These are phyloP conservation scores for Dipodomys spectabilis DNA, from an alignment of 2,113 vertebrate species.

Conservation along the genomic window DNA sequence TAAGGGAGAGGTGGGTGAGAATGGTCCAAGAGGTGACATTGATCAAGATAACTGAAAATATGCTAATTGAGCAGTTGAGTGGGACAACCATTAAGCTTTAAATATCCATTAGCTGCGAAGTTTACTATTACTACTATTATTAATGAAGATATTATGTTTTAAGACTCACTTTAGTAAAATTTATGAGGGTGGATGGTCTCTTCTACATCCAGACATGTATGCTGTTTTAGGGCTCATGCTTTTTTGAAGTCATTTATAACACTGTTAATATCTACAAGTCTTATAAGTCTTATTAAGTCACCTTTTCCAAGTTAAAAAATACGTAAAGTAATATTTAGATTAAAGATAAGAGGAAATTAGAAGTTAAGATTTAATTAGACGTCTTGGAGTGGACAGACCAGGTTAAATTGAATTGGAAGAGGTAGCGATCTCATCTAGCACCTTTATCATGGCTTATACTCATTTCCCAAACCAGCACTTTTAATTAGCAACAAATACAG, in stretches of 20 bases:
- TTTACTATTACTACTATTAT: neutral
- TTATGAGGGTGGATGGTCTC: neutral
- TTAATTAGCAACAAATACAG: conserved; percentile 72
- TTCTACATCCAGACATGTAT: neutral
- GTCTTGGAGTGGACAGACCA: conserved; percentile 51
- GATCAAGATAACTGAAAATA: too few species aligned
- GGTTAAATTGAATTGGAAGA: conserved; percentile 77
- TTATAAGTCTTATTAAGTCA: conserved; percentile 45
- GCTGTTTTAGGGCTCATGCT: neutral
- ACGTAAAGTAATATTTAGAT: conserved; percentile 72
- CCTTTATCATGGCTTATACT: conserved; percentile 75
- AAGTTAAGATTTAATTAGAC: conserved; percentile 77
- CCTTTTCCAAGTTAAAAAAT: conserved; percentile 62
- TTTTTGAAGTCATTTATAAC: conserved; percentile 25
- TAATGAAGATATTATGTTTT: neutral
- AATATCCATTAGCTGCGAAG: neutral
- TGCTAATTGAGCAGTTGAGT: neutral
- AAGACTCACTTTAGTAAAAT: neutral
- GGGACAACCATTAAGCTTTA: neutral
- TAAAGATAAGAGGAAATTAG: conserved; percentile 66
- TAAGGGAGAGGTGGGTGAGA: too few species aligned
- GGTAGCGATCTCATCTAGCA: conserved; percentile 64
- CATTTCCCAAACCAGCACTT: conserved; percentile 70
- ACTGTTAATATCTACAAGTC: neutral
- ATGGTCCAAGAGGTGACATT: too few species aligned